These are phyloP conservation scores for Caenorhabditis uteleia DNA, from an alignment of 2,888 invertebrate genomes.

Conservation along the genomic window DNA sequence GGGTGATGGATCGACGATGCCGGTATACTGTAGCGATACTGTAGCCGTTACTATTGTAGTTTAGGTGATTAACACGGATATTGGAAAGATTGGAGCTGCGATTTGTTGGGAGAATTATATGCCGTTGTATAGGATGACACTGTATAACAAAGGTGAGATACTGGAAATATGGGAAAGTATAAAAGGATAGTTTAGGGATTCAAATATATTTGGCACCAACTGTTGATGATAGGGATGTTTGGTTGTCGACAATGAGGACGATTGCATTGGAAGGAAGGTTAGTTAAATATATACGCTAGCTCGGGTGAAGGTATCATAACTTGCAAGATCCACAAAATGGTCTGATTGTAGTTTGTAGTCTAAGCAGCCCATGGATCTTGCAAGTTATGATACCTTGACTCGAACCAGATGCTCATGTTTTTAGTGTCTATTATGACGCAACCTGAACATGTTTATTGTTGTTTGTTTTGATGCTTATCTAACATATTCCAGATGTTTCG, in stretches of 20 bases:
- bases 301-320: too few relatives aligned
- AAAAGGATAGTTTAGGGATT: slow-evolving; percentile 32
- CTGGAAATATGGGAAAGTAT: neutral
- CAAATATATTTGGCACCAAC: slow-evolving; percentile 65
- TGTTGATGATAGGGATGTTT: slow-evolving; percentile 63
- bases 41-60: neutral
- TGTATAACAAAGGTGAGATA: slow-evolving; percentile 46
- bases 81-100: slow-evolving; percentile 60
- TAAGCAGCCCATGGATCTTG: too few relatives aligned
- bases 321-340: too few relatives aligned
- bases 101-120: slow-evolving; percentile 68
- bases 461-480: too few relatives aligned
- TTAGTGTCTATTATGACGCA: too few relatives aligned
- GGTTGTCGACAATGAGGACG: slow-evolving; percentile 63
- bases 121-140: slow-evolving; percentile 52
- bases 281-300: neutral
- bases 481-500: slow-evolving; percentile 55
- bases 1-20: slow-evolving; percentile 62
- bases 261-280: slow-evolving; percentile 62
- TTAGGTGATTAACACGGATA: slow-evolving; percentile 38
- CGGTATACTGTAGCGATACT: too few relatives aligned
- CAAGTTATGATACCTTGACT: neutral
- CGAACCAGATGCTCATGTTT: too few relatives aligned
- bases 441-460: too few relatives aligned
- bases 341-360: too few relatives aligned